Evolutionary conservation across 2,113 vertebrate species (phyloP).

Genomic region (Rhinopomastus cyanomelas): DNA sequence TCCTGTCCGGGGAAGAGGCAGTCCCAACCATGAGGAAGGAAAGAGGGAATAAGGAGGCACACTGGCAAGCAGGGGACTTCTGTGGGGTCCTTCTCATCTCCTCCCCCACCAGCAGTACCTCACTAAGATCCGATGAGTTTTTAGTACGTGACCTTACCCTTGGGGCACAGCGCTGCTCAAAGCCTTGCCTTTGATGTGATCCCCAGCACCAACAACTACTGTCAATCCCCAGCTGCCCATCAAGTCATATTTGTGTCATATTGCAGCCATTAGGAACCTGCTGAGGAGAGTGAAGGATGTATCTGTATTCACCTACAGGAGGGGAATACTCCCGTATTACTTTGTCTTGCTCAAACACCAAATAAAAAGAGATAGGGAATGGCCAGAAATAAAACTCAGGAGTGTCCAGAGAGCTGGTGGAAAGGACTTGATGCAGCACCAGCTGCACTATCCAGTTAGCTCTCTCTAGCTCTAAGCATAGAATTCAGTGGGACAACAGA

Average conservation of each 20-base stretch:
- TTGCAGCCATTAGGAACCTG: background rate
- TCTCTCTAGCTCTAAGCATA: background rate
- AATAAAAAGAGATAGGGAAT: background rate
- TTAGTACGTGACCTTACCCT: background rate
- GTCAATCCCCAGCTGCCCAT: background rate
- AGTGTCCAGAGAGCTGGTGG: background rate
- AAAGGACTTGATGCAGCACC: background rate
- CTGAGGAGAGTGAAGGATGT: background rate
- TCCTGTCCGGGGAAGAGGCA: background rate
- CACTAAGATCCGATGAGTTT: background rate
- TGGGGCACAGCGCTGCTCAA: background rate
- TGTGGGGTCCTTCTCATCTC: background rate
- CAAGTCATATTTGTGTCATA: background rate
- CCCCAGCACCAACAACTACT: background rate
- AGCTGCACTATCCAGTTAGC: background rate
- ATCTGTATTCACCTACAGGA: background rate
- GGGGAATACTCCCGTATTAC: background rate
- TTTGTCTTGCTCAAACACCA: background rate
- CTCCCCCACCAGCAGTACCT: background rate
- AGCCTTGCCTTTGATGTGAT: background rate
- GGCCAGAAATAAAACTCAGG: background rate
- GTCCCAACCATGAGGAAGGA: background rate
- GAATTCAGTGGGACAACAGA: background rate
- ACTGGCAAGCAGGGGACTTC: background rate
- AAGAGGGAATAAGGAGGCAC: background rate